These are phyloP conservation scores for Peucedramus taeniatus DNA, from an alignment of 2,113 vertebrate species.

Conservation along the genomic window DNA sequence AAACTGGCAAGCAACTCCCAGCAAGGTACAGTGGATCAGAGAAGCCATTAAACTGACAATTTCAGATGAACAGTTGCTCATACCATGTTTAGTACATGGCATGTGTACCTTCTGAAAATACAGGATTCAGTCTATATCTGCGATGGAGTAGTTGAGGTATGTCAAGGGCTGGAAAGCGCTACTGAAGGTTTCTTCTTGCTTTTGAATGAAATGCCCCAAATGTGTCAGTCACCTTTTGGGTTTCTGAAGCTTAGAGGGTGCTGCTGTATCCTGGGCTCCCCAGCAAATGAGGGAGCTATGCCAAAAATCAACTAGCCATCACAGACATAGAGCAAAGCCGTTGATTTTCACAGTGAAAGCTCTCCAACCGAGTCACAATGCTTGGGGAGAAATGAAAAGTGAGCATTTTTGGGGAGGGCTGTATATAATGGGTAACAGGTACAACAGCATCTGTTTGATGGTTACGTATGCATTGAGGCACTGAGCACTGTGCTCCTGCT, in stretches of 20 bases:
- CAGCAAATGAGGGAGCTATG: background rate
- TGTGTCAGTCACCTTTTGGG: background rate
- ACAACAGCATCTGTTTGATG: constrained; percentile 43
- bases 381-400: constrained; percentile 58
- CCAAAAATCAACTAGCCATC: constrained; percentile 56
- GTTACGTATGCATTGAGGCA: constrained; percentile 62
- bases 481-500: background rate
- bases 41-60: constrained; percentile 30
- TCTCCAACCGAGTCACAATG: constrained; percentile 65
- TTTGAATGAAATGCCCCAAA: constrained; percentile 23
- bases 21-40: constrained; percentile 9
- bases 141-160: constrained; percentile 30
- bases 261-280: background rate
- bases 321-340: constrained; percentile 75
- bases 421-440: constrained; percentile 45
- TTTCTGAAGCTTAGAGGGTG: background rate
- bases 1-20: constrained; percentile 24
- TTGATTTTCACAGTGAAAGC: constrained; percentile 70
- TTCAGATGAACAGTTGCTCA: constrained; percentile 19
- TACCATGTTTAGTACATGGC: constrained; percentile 40
- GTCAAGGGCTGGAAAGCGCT: background rate
- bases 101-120: constrained; percentile 70
- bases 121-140: constrained; percentile 73
- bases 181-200: background rate
- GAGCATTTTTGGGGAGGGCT: constrained; percentile 28